Percentiles rank a stretch among this genome's conserved stretches.
Evolutionary conservation across 1,140 invertebrate species (phyloP).

Genomic region (Drosophila orena): DNA sequence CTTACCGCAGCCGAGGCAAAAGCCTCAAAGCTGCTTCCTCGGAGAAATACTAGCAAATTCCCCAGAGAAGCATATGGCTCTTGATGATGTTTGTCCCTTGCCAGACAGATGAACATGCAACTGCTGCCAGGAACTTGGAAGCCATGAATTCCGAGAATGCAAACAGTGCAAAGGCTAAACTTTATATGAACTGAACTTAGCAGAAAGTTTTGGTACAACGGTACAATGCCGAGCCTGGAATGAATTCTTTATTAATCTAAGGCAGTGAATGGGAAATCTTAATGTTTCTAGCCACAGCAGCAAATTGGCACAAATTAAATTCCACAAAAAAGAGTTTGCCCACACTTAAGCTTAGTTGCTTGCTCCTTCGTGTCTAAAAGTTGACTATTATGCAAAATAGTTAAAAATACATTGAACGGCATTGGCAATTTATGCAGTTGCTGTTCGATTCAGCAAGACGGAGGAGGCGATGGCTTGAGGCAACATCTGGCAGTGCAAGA

Average conservation of each 20-base stretch:
- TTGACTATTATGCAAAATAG: slow-evolving; percentile 62
- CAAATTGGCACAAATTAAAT: slow-evolving; percentile 30
- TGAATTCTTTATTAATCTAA: slow-evolving; percentile 48
- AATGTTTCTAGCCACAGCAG: neutral
- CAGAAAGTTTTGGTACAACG: slow-evolving; percentile 1
- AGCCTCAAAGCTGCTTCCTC: slow-evolving; percentile 16
- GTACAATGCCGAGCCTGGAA: slow-evolving; percentile 6
- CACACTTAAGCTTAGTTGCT: neutral
- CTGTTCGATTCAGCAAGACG: slow-evolving; percentile 10
- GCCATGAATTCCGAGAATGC: slow-evolving; percentile 38
- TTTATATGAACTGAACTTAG: slow-evolving; percentile 26
- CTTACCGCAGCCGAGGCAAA: slow-evolving; percentile 32
- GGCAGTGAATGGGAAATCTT: slow-evolving; percentile 10
- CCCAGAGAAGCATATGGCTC: slow-evolving; percentile 31
- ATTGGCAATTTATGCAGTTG: slow-evolving; percentile 63
- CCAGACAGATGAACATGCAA: slow-evolving; percentile 59
- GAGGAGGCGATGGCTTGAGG: slow-evolving; percentile 14
- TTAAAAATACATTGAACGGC: slow-evolving; percentile 62
- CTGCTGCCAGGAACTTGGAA: slow-evolving; percentile 36
- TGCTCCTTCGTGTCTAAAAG: neutral
- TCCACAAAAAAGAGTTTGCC: neutral
- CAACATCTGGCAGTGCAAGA: slow-evolving; percentile 37
- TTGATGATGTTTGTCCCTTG: slow-evolving; percentile 49
- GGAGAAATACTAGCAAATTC: slow-evolving; percentile 13
- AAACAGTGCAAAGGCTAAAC: slow-evolving; percentile 33